Evolutionary conservation across 2,113 vertebrate species (phyloP).

Genomic region (Gobio gobio): DNA sequence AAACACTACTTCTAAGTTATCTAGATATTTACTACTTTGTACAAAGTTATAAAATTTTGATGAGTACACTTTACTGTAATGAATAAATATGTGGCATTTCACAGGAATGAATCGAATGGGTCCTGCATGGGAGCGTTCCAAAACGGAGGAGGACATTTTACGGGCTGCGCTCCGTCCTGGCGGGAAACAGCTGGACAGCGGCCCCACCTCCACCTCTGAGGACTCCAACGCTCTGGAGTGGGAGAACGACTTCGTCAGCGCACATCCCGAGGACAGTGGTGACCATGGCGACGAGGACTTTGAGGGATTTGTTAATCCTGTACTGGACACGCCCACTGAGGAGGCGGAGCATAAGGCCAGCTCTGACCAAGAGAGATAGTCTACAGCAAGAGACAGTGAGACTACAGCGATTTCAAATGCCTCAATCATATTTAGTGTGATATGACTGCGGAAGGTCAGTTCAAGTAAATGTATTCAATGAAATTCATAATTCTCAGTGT

Average conservation of each 20-base stretch:
- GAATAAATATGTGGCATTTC: background rate
- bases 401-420: background rate
- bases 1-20: too few relatives aligned
- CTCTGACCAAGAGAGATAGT: slow-evolving; percentile 55
- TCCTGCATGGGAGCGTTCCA: slow-evolving; percentile 88
- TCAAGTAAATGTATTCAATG: background rate
- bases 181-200: slow-evolving; percentile 76
- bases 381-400: background rate
- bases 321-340: slow-evolving; percentile 82
- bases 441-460: background rate
- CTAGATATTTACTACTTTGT: too few relatives aligned
- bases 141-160: slow-evolving; percentile 95
- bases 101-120: slow-evolving; percentile 90
- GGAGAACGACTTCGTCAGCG: slow-evolving; percentile 96
- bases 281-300: slow-evolving; percentile 87
- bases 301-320: slow-evolving; percentile 92
- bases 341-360: slow-evolving; percentile 48
- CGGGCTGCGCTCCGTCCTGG: slow-evolving; percentile 83
- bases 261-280: slow-evolving; percentile 83
- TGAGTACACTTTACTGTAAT: too few relatives aligned
- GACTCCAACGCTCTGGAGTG: slow-evolving; percentile 94
- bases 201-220: slow-evolving; percentile 88
- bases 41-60: too few relatives aligned
- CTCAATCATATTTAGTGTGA: background rate
- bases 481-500: background rate